Conservation (phyloP, 2,797 vertebrate species). For the Brachyalestes nurse region DNA sequence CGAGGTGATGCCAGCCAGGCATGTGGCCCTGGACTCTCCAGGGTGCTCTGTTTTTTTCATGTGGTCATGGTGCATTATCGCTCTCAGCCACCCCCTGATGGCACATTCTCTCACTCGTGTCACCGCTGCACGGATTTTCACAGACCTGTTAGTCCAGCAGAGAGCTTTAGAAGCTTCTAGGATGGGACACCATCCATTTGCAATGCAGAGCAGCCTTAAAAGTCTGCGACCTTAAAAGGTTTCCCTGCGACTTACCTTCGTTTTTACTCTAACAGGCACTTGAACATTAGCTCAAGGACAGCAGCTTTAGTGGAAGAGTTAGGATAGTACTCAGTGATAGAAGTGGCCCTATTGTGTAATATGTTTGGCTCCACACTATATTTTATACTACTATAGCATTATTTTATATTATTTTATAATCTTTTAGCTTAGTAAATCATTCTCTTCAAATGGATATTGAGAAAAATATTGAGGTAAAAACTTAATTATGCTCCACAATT, state of each 20-base stretch:
- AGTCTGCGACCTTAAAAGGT: slow-evolving; percentile 43
- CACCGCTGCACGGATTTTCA: slow-evolving; percentile 32
- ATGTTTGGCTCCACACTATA: not conserved
- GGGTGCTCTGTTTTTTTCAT: slow-evolving; percentile 29
- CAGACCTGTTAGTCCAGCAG: slow-evolving; percentile 27
- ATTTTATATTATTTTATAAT: too few relatives aligned
- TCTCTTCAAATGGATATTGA: too few relatives aligned
- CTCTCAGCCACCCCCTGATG: slow-evolving; percentile 39
- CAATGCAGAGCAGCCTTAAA: slow-evolving; percentile 46
- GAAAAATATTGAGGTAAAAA: too few relatives aligned
- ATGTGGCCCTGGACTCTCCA: slow-evolving; percentile 21
- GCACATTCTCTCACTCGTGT: slow-evolving; percentile 46
- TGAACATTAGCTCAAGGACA: slow-evolving; percentile 31
- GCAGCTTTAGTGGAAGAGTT: not conserved
- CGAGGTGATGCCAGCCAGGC: slow-evolving; percentile 25
- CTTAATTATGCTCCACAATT: too few relatives aligned
- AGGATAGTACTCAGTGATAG: not conserved
- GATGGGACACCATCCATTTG: slow-evolving; percentile 44
- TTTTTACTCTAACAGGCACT: not conserved
- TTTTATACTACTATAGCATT: not conserved
- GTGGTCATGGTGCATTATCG: slow-evolving; percentile 51
- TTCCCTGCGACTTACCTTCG: slow-evolving; percentile 28
- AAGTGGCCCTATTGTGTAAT: not conserved
- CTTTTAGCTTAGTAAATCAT: too few relatives aligned
- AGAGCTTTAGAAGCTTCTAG: slow-evolving; percentile 48